Evolutionary conservation across 2,797 vertebrate genomes (phyloP).

Genomic region (Rhyacichthys aspro): DNA sequence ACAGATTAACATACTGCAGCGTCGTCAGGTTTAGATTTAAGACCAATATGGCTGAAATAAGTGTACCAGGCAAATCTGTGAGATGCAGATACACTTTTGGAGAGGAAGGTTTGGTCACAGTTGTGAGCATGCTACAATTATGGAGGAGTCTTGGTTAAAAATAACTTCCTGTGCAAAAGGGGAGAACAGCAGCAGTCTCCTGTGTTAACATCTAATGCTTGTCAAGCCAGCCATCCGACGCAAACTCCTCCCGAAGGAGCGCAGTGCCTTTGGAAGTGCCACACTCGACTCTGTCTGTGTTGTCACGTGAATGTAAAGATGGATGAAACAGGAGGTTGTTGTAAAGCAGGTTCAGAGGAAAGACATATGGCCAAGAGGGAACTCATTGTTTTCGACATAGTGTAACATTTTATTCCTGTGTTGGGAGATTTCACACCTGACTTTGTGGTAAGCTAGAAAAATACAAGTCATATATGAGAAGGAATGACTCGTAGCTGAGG

Average conservation of each 20-base stretch:
- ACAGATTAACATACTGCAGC: not conserved
- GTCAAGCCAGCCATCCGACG: conserved; percentile 1
- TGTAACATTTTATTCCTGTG: no score
- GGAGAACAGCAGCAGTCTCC: conserved; percentile 2
- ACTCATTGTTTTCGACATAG: no score
- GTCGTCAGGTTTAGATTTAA: no score
- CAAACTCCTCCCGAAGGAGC: conserved; percentile 2
- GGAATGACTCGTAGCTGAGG: no score
- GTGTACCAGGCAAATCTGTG: not conserved
- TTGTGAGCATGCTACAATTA: conserved; percentile 2
- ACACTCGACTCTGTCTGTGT: not conserved
- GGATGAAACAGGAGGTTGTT: no score
- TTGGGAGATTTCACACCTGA: no score
- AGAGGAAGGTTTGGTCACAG: not conserved
- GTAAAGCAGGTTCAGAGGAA: no score
- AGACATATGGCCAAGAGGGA: no score
- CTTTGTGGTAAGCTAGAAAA: no score
- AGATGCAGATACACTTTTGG: conserved; percentile 4
- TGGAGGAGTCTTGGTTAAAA: conserved; percentile 1
- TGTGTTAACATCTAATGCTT: conserved; percentile 1
- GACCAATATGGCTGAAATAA: no score
- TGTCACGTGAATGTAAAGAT: not conserved
- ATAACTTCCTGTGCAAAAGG: conserved; percentile 6
- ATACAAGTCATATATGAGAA: no score
- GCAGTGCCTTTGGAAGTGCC: not conserved